Percentiles rank a stretch among this genome's conserved stretches.
Conservation (phyloP, 2,797 vertebrate species). For the Amblyraja radiata region DNA sequence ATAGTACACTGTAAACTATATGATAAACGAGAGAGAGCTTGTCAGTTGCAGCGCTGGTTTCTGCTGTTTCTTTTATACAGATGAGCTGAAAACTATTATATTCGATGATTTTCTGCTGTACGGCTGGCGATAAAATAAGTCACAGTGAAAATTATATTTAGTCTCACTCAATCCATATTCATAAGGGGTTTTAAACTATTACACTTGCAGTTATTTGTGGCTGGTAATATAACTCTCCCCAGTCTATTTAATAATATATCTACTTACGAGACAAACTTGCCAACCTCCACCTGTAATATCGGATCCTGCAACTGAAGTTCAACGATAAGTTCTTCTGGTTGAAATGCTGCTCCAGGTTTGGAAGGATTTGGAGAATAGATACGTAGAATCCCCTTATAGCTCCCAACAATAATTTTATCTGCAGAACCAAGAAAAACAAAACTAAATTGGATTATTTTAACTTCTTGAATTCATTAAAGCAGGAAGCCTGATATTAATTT, state of each 20-base stretch:
- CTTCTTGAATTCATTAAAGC: neutral
- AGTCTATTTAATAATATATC: neutral
- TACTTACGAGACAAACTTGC: conserved; percentile 98
- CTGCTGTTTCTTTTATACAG: no score
- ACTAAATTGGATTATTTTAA: neutral
- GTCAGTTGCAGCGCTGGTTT: no score
- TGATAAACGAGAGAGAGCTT: no score
- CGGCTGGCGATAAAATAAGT: no score
- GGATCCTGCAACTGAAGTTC: conserved; percentile 80
- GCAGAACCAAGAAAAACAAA: conserved; percentile 39
- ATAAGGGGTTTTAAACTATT: neutral
- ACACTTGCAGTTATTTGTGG: neutral
- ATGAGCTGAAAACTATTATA: no score
- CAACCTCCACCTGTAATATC: conserved; percentile 85
- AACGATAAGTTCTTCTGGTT: conserved; percentile 75
- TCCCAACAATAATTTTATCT: conserved; percentile 94
- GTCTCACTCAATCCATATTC: neutral
- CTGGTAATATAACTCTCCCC: neutral
- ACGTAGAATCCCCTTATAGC: conserved; percentile 83
- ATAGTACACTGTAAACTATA: no score
- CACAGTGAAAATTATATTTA: neutral
- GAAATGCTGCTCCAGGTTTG: conserved; percentile 61
- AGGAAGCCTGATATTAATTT: neutral
- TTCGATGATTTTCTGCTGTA: no score
- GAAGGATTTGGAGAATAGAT: conserved; percentile 74